Base-by-base conservation (phyloP, 2,888 invertebrate species). In the Endomychus coccineus region DNA sequence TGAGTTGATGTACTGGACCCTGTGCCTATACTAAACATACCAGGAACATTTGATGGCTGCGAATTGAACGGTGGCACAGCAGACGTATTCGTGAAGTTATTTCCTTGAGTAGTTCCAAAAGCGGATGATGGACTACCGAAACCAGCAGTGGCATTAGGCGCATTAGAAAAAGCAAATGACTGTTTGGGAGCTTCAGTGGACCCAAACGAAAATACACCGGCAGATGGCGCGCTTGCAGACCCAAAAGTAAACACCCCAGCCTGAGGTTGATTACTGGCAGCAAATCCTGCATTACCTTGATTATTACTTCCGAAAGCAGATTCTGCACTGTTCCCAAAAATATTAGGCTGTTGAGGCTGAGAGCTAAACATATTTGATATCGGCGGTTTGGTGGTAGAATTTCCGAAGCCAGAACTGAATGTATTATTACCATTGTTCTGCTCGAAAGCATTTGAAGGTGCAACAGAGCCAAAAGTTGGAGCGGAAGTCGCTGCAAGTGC, bases 21-120 rank as follows among this genome's bases (percentile, higher is more conserved):
- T 10, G 40, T 28, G 7, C 40, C 40, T 14, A 40, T 40, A 27
- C 29, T 40, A 16, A 40, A 40, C 40, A 40, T 40, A 29, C 21
- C 25, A 14, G 40, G 37, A 6, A 24, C 27, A 21, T 16, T 23
- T 15, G 24, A 3, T 16, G 14, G 6, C 3, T 15, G 21, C 11
- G 11, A 13, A 6, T 11, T 13, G 14, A 36, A 36, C 16, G 30
- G 17, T 10, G 31, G 14, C 11, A 12, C 28, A 27, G 35, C 15
- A 7, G 29, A 5, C 21, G 9, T 9, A 9, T 19, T 19, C 9
- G 16, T 17, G 21, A 36, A 36, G n/a, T 13, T 15, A 27, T 10
- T 24, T 13, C 9, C 17, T 11, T 29, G 9, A 7, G 36, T 21
- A 4, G 19, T 10, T 10, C 16, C 13, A 3, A 3, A 14, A 23